Conservation (phyloP, 2,797 vertebrate genomes). For the Xenops minutus region DNA sequence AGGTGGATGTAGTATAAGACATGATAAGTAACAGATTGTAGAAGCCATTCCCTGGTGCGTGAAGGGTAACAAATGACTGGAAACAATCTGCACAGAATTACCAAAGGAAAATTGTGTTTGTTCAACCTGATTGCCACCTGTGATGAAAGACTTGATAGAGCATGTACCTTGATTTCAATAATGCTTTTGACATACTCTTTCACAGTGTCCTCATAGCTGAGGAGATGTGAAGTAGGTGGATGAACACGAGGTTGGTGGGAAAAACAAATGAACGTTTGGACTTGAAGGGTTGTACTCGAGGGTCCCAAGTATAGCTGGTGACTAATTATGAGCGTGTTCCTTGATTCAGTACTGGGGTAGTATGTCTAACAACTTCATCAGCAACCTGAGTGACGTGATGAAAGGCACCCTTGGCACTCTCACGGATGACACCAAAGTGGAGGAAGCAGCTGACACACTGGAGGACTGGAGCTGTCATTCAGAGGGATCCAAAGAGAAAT, state of each 20-base stretch:
- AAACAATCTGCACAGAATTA: neutral
- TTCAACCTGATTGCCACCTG: neutral
- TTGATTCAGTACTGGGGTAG: neutral
- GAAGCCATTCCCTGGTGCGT: neutral
- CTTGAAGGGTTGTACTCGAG: neutral
- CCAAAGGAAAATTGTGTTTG: neutral
- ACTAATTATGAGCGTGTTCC: neutral
- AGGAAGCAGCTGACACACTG: neutral
- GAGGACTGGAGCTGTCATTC: neutral
- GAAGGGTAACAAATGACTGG: neutral
- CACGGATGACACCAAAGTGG: neutral
- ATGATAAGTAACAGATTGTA: neutral
- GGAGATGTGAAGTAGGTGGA: neutral
- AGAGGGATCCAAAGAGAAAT: neutral
- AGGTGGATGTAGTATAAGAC: neutral
- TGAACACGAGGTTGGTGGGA: neutral
- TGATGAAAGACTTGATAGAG: neutral
- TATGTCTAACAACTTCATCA: neutral
- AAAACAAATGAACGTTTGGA: neutral
- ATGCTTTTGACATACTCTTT: neutral
- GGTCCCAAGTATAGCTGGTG: neutral
- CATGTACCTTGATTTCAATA: neutral
- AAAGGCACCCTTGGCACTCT: neutral
- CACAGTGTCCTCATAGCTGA: neutral
- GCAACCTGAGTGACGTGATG: rapidly evolving